phyloP scores from a whole-genome alignment of 1,140 invertebrate species.

The Brachionus plicatilis region DNA sequence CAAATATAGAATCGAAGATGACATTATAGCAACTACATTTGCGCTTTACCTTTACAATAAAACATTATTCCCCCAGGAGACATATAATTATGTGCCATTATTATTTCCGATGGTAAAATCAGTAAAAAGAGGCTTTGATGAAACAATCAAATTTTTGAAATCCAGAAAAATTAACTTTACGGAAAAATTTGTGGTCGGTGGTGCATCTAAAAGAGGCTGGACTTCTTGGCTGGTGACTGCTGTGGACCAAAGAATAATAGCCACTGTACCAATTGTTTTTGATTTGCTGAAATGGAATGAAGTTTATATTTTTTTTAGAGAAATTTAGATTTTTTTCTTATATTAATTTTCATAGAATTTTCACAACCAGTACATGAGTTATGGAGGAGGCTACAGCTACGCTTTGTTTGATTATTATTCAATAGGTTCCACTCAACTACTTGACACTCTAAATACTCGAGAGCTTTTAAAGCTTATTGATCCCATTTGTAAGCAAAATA shows the following conservation, averaged over 20 bases:
- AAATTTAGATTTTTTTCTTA: not conserved
- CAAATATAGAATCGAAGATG: conserved; percentile 45
- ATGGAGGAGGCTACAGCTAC: not conserved
- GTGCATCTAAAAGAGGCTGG: conserved; percentile 47
- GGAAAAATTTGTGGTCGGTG: conserved; percentile 46
- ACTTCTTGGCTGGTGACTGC: conserved; percentile 23
- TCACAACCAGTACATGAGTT: not conserved
- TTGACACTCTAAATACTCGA: not conserved
- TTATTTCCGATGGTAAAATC: conserved; percentile 45
- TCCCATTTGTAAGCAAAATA: not conserved
- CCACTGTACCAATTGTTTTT: conserved; percentile 14
- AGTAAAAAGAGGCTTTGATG: conserved; percentile 46
- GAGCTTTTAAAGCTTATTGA: not conserved
- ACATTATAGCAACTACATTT: conserved; percentile 48
- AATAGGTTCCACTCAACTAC: not conserved
- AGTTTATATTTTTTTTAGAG: not conserved
- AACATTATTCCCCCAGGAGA: not conserved
- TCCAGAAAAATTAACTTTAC: conserved; percentile 36
- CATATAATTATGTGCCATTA: conserved; percentile 37
- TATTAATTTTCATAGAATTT: not conserved
- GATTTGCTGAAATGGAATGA: conserved; percentile 28
- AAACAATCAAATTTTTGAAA: conserved; percentile 44
- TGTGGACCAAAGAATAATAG: conserved; percentile 26
- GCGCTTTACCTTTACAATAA: conserved; percentile 43
- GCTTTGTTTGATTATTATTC: not conserved